Percentiles rank a stretch among this genome's conserved stretches.
These are phyloP conservation scores for Callithrix jacchus DNA, from an alignment of 2,113 vertebrate species.

Conservation along the genomic window DNA sequence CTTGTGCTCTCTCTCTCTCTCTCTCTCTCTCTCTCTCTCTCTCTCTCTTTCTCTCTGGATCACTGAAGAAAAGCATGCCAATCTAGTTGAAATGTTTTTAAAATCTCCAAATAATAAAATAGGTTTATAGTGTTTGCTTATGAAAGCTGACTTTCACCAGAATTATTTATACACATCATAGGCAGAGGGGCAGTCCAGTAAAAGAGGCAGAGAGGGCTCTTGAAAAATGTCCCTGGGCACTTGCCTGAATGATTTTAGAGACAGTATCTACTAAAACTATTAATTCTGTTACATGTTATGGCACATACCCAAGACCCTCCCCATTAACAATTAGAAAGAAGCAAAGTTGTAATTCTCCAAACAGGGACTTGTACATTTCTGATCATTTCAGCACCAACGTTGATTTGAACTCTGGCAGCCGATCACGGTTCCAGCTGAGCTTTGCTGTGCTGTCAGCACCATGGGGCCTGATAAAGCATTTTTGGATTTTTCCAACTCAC, in stretches of 20 bases:
- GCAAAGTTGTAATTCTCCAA: background rate
- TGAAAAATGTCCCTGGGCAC: background rate
- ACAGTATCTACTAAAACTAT: background rate
- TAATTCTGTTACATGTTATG: background rate
- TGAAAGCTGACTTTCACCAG: background rate
- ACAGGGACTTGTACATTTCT: background rate
- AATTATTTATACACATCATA: background rate
- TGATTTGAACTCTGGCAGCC: background rate
- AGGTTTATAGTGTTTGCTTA: background rate
- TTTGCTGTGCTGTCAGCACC: background rate
- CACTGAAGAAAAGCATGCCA: background rate
- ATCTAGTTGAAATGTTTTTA: background rate
- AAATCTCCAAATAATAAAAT: background rate
- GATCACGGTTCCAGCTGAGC: background rate
- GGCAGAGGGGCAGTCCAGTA: background rate
- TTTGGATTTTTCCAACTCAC: background rate
- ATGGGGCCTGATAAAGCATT: background rate
- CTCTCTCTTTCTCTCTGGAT: background rate
- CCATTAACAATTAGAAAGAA: background rate
- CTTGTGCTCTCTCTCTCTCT: no score
- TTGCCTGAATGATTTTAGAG: background rate
- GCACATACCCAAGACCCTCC: background rate
- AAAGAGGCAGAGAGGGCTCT: background rate
- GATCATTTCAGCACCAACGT: background rate
- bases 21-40: no score